Conservation (phyloP, 2,113 vertebrate genomes). For the Turnix velox region DNA sequence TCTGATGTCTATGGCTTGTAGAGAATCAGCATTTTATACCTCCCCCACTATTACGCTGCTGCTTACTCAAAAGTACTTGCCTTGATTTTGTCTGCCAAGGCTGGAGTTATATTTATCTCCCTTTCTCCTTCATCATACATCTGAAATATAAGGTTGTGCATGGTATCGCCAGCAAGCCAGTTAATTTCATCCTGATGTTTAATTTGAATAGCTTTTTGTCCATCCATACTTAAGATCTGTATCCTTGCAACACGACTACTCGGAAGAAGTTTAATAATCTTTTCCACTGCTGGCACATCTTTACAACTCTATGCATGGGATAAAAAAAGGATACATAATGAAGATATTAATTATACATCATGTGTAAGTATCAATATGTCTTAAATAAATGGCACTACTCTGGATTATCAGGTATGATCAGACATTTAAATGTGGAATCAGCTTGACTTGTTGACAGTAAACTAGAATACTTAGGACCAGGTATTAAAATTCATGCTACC, state of each 20-base stretch:
- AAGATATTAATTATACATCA: not conserved
- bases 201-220: constrained; percentile 78
- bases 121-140: constrained; percentile 88
- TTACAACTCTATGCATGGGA: constrained; percentile 70
- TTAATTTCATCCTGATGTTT: constrained; percentile 83
- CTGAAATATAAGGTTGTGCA: constrained; percentile 83
- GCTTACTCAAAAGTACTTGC: constrained; percentile 56
- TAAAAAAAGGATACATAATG: not conserved
- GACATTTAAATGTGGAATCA: not conserved
- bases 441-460: not conserved
- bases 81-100: constrained; percentile 83
- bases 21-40: not conserved
- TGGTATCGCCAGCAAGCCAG: constrained; percentile 81
- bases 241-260: constrained; percentile 79
- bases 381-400: not conserved
- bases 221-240: constrained; percentile 75
- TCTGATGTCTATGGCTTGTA: not conserved
- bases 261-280: constrained; percentile 81
- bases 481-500: not conserved
- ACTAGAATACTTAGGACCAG: not conserved
- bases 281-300: constrained; percentile 72
- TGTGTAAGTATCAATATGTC: not conserved
- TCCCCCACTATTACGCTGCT: not conserved
- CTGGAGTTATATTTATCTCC: constrained; percentile 74
- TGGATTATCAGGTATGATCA: not conserved